These are phyloP conservation scores for Campoletis sonorensis DNA, from an alignment of 1,140 invertebrate genomes.

Conservation along the genomic window DNA sequence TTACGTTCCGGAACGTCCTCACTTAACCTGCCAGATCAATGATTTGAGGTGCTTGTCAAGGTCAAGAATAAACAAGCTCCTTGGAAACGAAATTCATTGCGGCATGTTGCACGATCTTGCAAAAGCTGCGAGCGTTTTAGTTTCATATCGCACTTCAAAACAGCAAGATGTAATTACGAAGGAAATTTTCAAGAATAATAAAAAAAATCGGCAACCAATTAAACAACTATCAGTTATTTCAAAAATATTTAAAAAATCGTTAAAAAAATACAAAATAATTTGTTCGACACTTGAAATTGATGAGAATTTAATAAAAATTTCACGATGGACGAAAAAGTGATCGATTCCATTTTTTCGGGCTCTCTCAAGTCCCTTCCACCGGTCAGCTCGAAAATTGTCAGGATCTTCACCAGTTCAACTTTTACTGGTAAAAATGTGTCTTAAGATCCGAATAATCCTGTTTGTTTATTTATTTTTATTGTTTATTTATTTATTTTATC, in stretches of 20 bases:
- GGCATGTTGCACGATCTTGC: conserved; percentile 24
- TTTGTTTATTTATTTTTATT: neutral
- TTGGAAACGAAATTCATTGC: conserved; percentile 37
- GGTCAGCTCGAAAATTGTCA: conserved; percentile 97
- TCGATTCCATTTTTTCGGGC: conserved; percentile 94
- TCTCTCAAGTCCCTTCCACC: conserved; percentile 92
- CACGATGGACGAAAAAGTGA: conserved; percentile 91
- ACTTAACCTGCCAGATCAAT: conserved; percentile 29
- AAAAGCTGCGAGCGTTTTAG: neutral
- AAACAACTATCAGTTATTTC: neutral
- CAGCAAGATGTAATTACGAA: conserved; percentile 27
- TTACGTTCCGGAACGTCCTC: neutral
- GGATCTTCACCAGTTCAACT: conserved; percentile 99
- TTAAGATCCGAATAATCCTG: neutral
- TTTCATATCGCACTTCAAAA: conserved; percentile 13
- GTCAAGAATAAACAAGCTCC: conserved; percentile 40
- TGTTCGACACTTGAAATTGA: neutral
- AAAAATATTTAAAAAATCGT: neutral
- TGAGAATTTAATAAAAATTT: neutral
- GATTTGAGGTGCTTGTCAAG: conserved; percentile 38
- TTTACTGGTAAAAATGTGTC: conserved; percentile 89
- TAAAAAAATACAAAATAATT: neutral
- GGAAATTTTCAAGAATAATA: neutral
- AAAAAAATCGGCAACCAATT: neutral
- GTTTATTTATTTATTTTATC: conserved; percentile 22